A percentile compares a stretch with the other conserved stretches of the same genome.
These are phyloP conservation scores for Zootoca vivipara DNA, from an alignment of 2,113 vertebrate species.

Conservation along the genomic window DNA sequence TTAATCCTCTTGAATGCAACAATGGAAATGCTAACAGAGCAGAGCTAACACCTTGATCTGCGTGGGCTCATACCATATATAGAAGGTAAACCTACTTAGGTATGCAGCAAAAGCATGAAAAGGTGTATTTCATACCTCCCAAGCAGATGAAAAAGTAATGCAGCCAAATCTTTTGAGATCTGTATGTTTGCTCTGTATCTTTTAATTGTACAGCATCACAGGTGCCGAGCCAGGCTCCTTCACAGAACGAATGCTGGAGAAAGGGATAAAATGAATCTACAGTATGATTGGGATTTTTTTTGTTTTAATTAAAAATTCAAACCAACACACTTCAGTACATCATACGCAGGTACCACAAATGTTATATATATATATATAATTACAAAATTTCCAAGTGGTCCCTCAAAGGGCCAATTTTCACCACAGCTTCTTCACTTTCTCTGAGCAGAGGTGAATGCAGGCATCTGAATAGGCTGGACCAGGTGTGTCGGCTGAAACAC, in stretches of 20 bases:
- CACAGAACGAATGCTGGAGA: not conserved
- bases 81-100: not conserved
- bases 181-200: not conserved
- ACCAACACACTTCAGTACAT: conserved; percentile 58
- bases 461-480: conserved; percentile 87
- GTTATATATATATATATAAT: conserved; percentile 52
- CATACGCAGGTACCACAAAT: conserved; percentile 55
- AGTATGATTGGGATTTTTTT: not conserved
- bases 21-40: not conserved
- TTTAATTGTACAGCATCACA: not conserved
- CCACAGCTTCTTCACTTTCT: conserved; percentile 83
- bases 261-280: conserved; percentile 3
- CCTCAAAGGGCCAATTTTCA: conserved; percentile 18
- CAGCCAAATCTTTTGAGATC: not conserved
- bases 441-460: conserved; percentile 90
- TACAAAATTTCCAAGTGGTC: conserved; percentile 56
- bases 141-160: no score
- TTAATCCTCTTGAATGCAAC: not conserved
- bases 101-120: not conserved
- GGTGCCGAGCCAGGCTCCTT: not conserved
- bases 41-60: not conserved
- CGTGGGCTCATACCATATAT: not conserved
- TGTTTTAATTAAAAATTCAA: conserved; percentile 68
- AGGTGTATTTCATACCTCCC: not conserved
- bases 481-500: conserved; percentile 81